Evolutionary conservation across 1,140 invertebrate species (phyloP).

Genomic region (Drosophila trapezifrons): DNA sequence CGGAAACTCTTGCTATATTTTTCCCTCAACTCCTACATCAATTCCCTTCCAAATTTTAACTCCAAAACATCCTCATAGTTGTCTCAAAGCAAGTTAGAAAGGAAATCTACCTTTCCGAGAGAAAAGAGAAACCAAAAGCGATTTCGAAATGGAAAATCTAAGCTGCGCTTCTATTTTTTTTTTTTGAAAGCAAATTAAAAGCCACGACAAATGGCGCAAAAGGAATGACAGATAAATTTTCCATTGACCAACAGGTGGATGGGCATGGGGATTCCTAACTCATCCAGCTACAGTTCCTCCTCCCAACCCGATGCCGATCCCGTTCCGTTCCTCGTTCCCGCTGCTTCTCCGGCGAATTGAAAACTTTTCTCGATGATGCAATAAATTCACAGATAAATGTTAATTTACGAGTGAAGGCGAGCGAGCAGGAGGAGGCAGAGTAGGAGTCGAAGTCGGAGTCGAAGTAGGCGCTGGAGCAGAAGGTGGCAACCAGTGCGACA

Average conservation of each 20-base stretch:
- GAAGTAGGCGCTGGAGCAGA: neutral
- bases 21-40: neutral
- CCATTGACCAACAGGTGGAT: constrained; percentile 69
- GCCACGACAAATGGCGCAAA: constrained; percentile 69
- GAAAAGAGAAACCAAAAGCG: constrained; percentile 18
- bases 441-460: neutral
- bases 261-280: constrained; percentile 7
- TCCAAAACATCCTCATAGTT: neutral
- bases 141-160: constrained; percentile 55
- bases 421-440: constrained; percentile 2
- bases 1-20: neutral
- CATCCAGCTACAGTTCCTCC: neutral
- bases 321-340: too few species aligned
- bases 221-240: constrained; percentile 75
- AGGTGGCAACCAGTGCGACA: constrained; percentile 33
- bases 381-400: constrained; percentile 79
- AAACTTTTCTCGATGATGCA: constrained; percentile 75
- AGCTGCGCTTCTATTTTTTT: constrained; percentile 23
- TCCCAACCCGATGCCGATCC: neutral
- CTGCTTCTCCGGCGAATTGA: constrained; percentile 59
- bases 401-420: constrained; percentile 65
- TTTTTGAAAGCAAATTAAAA: constrained; percentile 75
- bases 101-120: neutral
- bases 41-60: too few species aligned
- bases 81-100: neutral